phyloP scores from a whole-genome alignment of 2,113 vertebrate species.

The Typhlomys cinereus region DNA sequence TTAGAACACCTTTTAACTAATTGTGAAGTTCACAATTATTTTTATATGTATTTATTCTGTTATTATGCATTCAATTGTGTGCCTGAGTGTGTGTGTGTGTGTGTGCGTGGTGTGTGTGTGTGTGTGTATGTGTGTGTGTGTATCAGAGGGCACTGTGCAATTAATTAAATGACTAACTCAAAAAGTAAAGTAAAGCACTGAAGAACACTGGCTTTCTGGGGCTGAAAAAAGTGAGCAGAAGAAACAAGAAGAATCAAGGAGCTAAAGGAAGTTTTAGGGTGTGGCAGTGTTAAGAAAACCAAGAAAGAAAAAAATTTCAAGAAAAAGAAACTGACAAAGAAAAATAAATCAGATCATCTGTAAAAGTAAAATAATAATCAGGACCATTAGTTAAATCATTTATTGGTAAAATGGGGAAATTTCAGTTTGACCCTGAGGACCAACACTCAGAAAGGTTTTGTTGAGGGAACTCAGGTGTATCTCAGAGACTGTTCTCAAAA shows the following conservation, averaged over 20 bases:
- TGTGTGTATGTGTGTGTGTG: too few species aligned
- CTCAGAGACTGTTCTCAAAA: background rate
- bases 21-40: too few species aligned
- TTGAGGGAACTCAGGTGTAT: background rate
- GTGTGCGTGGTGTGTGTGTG: too few species aligned
- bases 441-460: background rate
- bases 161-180: background rate
- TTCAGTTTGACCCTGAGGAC: background rate
- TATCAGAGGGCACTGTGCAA: too few species aligned
- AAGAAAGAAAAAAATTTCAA: background rate
- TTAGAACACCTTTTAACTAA: too few species aligned
- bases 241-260: background rate
- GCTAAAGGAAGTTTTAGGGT: background rate
- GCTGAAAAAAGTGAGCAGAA: background rate
- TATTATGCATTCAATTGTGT: too few species aligned
- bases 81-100: too few species aligned
- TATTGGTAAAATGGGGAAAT: background rate
- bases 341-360: background rate
- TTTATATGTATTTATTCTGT: too few species aligned
- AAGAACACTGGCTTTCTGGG: background rate
- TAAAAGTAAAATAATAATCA: background rate
- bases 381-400: background rate
- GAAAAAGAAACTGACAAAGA: background rate
- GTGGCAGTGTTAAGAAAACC: background rate
- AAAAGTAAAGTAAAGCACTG: background rate